Percentiles rank a stretch among this genome's conserved stretches.
These are phyloP conservation scores for Phthorimaea operculella DNA, from an alignment of 1,140 invertebrate genomes.

Conservation along the genomic window DNA sequence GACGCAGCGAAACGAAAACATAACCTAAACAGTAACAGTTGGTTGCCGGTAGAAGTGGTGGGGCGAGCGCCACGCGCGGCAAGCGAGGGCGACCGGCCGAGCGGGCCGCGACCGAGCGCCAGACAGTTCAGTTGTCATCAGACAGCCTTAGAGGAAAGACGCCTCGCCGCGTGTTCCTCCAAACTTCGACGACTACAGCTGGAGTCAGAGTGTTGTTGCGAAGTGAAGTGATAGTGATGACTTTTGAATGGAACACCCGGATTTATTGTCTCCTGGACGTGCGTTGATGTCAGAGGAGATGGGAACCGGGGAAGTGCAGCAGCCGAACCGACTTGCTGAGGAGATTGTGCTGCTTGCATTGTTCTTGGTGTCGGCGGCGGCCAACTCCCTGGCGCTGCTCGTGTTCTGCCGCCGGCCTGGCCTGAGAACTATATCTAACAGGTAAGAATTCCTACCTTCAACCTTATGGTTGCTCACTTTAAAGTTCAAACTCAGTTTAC, in stretches of 20 bases:
- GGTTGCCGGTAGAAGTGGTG: conserved; percentile 16
- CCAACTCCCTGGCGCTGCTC: conserved; percentile 58
- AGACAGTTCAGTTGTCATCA: conserved; percentile 48
- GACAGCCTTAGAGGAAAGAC: conserved; percentile 59
- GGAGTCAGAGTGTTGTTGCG: conserved; percentile 55
- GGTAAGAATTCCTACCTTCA: conserved; percentile 36
- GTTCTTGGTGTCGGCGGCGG: conserved; percentile 57
- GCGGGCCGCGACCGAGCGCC: background rate
- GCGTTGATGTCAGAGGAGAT: conserved; percentile 60
- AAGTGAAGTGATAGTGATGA: conserved; percentile 60
- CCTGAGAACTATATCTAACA: conserved; percentile 64
- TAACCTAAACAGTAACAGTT: background rate
- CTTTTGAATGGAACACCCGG: conserved; percentile 46
- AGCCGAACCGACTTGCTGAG: conserved; percentile 46
- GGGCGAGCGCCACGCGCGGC: conserved; percentile 27
- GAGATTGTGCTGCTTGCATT: conserved; percentile 55
- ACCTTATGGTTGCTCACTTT: background rate
- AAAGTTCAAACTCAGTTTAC: background rate
- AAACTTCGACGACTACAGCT: conserved; percentile 58
- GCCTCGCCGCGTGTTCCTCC: conserved; percentile 58
- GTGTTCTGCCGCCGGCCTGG: conserved; percentile 62
- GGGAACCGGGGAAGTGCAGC: conserved; percentile 29
- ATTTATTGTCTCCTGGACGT: conserved; percentile 54
- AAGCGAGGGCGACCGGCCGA: conserved; percentile 18
- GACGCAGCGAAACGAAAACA: background rate